phyloP scores from a whole-genome alignment of 2,113 vertebrate genomes.

The Pollimyrus isidori region DNA sequence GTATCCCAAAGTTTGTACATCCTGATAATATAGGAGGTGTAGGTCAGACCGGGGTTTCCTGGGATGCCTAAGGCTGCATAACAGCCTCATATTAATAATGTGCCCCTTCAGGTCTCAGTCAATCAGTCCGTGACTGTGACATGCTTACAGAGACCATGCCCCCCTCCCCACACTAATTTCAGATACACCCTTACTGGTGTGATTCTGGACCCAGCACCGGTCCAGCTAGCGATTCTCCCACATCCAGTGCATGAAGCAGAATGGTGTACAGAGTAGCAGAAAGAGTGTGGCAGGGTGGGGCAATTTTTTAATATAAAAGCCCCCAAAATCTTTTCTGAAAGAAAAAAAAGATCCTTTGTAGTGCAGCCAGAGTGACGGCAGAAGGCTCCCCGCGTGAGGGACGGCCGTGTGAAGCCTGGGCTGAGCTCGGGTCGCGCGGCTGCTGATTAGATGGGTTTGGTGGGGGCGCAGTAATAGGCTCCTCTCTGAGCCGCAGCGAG shows the following conservation, averaged over 20 bases:
- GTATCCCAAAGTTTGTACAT: background rate
- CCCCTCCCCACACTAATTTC: background rate
- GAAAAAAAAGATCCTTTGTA: constrained; percentile 83
- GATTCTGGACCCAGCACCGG: background rate
- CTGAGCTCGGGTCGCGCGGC: constrained; percentile 68
- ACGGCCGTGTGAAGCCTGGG: constrained; percentile 85
- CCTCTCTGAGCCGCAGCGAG: constrained; percentile 90
- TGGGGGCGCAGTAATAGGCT: constrained; percentile 93
- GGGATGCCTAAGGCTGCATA: background rate
- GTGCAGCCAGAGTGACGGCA: constrained; percentile 73
- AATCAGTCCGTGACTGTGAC: background rate
- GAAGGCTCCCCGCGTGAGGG: constrained; percentile 63
- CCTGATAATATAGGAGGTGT: background rate
- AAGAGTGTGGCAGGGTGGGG: background rate
- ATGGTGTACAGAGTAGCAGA: background rate
- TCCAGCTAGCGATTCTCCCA: constrained; percentile 22
- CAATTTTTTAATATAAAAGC: background rate
- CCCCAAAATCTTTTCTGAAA: constrained; percentile 8
- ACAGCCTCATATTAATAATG: background rate
- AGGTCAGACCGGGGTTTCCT: background rate
- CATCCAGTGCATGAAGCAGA: background rate
- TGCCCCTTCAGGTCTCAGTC: background rate
- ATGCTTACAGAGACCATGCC: background rate
- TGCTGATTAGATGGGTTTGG: constrained; percentile 98
- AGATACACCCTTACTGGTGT: background rate